phyloP scores from a whole-genome alignment of 2,888 invertebrate genomes.

The Theretra japonica region DNA sequence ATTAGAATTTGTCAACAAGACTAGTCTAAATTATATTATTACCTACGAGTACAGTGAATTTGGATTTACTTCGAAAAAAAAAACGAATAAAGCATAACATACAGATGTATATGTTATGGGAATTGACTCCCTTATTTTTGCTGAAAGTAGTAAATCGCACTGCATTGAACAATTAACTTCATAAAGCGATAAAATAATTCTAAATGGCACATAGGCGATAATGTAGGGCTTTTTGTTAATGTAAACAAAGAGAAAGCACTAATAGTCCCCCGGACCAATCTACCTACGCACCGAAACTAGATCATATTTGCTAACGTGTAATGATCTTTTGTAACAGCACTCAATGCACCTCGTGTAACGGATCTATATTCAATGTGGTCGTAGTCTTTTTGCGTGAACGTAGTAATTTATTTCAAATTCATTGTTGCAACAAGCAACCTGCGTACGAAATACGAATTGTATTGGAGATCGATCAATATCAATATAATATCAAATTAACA shows the following conservation, averaged over 20 bases:
- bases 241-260: background rate
- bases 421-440: constrained; percentile 17
- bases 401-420: constrained; percentile 21
- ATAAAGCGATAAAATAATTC: too few species aligned
- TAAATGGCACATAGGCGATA: too few species aligned
- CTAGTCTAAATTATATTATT: too few species aligned
- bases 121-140: too few species aligned
- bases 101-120: too few species aligned
- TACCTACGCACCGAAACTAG: constrained; percentile 8
- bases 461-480: background rate
- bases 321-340: constrained; percentile 22
- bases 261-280: background rate
- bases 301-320: constrained; percentile 24
- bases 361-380: constrained; percentile 23
- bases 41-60: too few species aligned
- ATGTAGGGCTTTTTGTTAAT: too few species aligned
- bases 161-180: too few species aligned
- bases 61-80: too few species aligned
- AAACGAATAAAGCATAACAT: too few species aligned
- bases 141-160: too few species aligned
- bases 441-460: background rate
- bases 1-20: too few species aligned
- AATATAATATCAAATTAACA: background rate
- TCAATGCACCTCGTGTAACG: constrained; percentile 12
- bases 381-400: constrained; percentile 22